Percentiles rank a stretch among this genome's conserved stretches.
phyloP scores from a whole-genome alignment of 2,888 invertebrate genomes.

The Cyclophora punctaria region DNA sequence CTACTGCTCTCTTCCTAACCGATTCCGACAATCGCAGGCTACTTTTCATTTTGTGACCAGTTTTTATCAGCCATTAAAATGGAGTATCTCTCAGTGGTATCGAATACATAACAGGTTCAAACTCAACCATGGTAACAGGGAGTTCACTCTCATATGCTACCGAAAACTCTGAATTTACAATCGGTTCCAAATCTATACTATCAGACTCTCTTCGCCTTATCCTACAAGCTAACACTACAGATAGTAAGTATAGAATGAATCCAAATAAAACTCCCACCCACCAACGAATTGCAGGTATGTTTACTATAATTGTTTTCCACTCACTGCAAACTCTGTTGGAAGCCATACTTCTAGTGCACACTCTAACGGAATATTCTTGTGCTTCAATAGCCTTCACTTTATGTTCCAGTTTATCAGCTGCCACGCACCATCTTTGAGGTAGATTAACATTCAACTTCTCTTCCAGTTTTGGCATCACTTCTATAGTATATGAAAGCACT shows the following conservation, averaged over 20 bases:
- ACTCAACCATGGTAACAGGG: slow-evolving; percentile 41
- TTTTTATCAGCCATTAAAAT: slow-evolving; percentile 7
- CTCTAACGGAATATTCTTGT: slow-evolving; percentile 27
- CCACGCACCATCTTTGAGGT: slow-evolving; percentile 45
- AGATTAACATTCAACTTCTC: slow-evolving; percentile 25
- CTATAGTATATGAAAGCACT: slow-evolving; percentile 51
- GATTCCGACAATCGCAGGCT: too few relatives aligned
- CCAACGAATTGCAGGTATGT: slow-evolving; percentile 25
- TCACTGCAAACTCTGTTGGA: slow-evolving; percentile 24
- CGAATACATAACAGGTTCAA: slow-evolving; percentile 30
- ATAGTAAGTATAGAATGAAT: slow-evolving; percentile 32
- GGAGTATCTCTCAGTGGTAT: slow-evolving; percentile 24
- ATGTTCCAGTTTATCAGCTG: slow-evolving; percentile 25
- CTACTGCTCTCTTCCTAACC: too few relatives aligned
- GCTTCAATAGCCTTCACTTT: slow-evolving; percentile 29
- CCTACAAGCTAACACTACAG: slow-evolving; percentile 32
- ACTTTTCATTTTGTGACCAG: too few relatives aligned
- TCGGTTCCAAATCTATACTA: slow-evolving; percentile 35
- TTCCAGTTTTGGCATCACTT: slow-evolving; percentile 39
- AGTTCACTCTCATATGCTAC: slow-evolving; percentile 41
- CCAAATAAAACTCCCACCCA: slow-evolving; percentile 42
- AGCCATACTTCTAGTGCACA: slow-evolving; percentile 29
- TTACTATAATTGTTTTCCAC: slow-evolving; percentile 16
- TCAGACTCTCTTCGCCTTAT: slow-evolving; percentile 15
- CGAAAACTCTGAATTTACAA: slow-evolving; percentile 37